phyloP scores from a whole-genome alignment of 2,888 invertebrate species.

The Thereva unica region DNA sequence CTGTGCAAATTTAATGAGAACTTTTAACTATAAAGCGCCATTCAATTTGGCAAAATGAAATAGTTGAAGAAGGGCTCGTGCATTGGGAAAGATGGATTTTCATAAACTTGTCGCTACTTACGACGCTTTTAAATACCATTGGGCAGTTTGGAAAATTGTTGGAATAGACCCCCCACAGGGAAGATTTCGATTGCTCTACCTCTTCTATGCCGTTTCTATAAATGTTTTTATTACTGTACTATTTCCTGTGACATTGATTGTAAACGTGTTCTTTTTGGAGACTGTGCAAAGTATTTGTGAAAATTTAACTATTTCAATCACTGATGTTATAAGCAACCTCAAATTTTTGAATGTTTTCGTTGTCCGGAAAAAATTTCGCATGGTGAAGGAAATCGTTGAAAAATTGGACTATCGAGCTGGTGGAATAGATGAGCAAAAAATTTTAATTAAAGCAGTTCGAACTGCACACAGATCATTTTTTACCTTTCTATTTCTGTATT shows the following conservation, averaged over 20 bases:
- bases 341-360: slow-evolving; percentile 51
- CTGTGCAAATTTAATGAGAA: too few species aligned
- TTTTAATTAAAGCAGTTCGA: slow-evolving; percentile 44
- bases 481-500: slow-evolving; percentile 48
- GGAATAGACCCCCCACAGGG: slow-evolving; percentile 47
- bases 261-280: slow-evolving; percentile 47
- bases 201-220: slow-evolving; percentile 45
- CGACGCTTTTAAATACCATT: slow-evolving; percentile 50
- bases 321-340: slow-evolving; percentile 51
- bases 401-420: slow-evolving; percentile 46
- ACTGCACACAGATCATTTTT: slow-evolving; percentile 46
- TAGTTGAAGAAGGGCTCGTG: too few species aligned
- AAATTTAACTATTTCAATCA: slow-evolving; percentile 52
- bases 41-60: too few species aligned
- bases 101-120: slow-evolving; percentile 44
- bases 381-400: slow-evolving; percentile 45
- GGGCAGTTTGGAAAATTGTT: slow-evolving; percentile 51
- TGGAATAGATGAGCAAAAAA: slow-evolving; percentile 43
- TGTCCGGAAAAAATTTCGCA: slow-evolving; percentile 46
- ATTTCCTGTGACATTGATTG: slow-evolving; percentile 51
- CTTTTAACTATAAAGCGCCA: too few species aligned
- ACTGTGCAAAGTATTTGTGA: slow-evolving; percentile 50
- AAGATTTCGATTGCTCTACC: slow-evolving; percentile 41
- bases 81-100: too few species aligned
- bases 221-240: slow-evolving; percentile 49